Evolutionary conservation across 2,113 vertebrate genomes (phyloP).

Genomic region (Phrynosoma platyrhinos): DNA sequence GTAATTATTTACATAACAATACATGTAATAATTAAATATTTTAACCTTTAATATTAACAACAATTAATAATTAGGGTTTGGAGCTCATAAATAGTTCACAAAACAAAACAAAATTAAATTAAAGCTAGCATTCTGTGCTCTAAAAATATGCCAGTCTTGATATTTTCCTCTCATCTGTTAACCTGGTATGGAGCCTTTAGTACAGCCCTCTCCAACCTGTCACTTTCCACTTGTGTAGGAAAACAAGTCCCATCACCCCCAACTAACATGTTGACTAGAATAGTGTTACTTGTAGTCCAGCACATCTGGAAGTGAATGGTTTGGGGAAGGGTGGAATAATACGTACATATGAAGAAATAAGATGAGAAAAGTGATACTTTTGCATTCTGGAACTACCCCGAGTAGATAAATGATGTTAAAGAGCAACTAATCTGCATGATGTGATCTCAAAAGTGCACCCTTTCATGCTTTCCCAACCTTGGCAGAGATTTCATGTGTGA

Average conservation of each 20-base stretch:
- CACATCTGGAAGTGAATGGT: neutral
- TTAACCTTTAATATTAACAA: too few relatives aligned
- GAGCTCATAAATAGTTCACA: too few relatives aligned
- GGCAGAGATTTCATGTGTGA: neutral
- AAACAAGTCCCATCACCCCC: neutral
- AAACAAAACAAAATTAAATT: too few relatives aligned
- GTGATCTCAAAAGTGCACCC: neutral
- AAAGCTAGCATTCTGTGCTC: too few relatives aligned
- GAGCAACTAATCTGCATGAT: conserved; percentile 8
- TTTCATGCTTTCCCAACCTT: neutral
- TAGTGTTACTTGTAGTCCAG: neutral
- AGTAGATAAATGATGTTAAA: neutral
- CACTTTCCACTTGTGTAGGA: neutral
- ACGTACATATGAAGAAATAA: neutral
- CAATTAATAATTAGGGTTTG: too few relatives aligned
- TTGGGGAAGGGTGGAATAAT: neutral
- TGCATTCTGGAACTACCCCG: neutral
- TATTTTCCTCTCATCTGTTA: neutral
- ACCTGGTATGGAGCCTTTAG: neutral
- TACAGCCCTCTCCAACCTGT: neutral
- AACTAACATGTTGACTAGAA: neutral
- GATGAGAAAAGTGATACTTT: neutral
- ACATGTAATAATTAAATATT: too few relatives aligned
- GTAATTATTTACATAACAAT: too few relatives aligned
- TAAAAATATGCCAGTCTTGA: neutral